phyloP scores from a whole-genome alignment of 2,113 vertebrate genomes.

The Alethe castanea region DNA sequence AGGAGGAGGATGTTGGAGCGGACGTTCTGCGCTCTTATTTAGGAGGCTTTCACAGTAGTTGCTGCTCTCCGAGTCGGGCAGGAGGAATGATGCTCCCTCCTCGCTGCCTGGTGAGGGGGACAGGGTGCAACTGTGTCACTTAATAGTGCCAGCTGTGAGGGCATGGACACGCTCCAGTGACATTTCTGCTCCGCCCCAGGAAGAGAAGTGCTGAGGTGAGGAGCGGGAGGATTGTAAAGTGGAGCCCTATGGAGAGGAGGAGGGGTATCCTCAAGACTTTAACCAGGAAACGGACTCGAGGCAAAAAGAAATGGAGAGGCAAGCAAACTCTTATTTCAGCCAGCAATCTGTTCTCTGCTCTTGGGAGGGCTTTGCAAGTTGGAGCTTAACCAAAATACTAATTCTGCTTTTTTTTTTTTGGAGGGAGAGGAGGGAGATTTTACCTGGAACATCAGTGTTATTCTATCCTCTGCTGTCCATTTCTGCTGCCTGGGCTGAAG shows the following conservation, averaged over 20 bases:
- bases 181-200: not conserved
- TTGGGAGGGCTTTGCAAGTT: constrained; percentile 18
- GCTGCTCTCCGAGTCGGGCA: not conserved
- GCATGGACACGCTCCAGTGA: constrained; percentile 15
- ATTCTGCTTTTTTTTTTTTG: not conserved
- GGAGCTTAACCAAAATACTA: not conserved
- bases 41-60: not conserved
- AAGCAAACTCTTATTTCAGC: constrained; percentile 64
- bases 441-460: not conserved
- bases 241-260: constrained; percentile 65
- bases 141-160: constrained; percentile 25
- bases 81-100: constrained; percentile 14
- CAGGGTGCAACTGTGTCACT: not conserved
- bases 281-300: constrained; percentile 57
- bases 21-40: not conserved
- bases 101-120: not conserved
- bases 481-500: not conserved
- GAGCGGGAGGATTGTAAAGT: constrained; percentile 47
- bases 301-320: constrained; percentile 58
- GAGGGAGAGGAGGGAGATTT: not conserved
- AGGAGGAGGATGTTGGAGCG: constrained; percentile 35
- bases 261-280: constrained; percentile 57
- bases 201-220: constrained; percentile 40
- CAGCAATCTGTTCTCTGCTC: constrained; percentile 2
- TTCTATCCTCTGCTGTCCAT: not conserved